Evolutionary conservation across 2,888 invertebrate genomes (phyloP), one percentile per base, ranked within the genome.

Genomic region (Drosophila subquinaria): DNA sequence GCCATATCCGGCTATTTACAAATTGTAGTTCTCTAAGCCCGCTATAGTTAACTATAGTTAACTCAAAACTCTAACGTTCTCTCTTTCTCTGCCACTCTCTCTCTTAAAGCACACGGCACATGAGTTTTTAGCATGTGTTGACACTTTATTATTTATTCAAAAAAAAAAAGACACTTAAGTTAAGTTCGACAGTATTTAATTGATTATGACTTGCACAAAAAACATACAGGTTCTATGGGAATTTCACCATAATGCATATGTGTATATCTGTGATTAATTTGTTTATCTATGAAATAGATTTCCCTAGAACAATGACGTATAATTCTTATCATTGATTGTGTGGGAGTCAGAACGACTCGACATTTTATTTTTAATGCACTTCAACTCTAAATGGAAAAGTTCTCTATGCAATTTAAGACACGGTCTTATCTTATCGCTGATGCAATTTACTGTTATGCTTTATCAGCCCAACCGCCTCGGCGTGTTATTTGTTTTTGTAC

Each of bases 231-330:
- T 62, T 52, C 11, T 43, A 57, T 38, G 23, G 3, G 45, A 63
- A 73, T 73, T 70, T 73, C 73, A 60, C 56, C 57, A 68, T 30
- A 65, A 50, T 47, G 48, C 13, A 51, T 52, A 43, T 65, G 23
- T 30, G 15, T 10, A 27, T 55, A 20, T 40, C 11, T 9, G 23
- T 52, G 51, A 6, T 33, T 36, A 38, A 10, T 35, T 40, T 33
- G n/a, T 56, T 70, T 53, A 68, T 61, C 45, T 45, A 50, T 36
- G 0, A 23, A 42, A 65, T 69, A 38, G 81, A 80, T 69, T 67
- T 53, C 47, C 55, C 76, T 70, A 76, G 79, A 81, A 79, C 47
- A 27, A 70, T 81, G 69, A 76, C 79, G 79, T 73, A 43, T 11
- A 42, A 8, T 8, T 47, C 10, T 15, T 27, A 50, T 50, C 35